Evolutionary conservation across 2,113 vertebrate species (phyloP).

Genomic region (Chionodraco myersi): DNA sequence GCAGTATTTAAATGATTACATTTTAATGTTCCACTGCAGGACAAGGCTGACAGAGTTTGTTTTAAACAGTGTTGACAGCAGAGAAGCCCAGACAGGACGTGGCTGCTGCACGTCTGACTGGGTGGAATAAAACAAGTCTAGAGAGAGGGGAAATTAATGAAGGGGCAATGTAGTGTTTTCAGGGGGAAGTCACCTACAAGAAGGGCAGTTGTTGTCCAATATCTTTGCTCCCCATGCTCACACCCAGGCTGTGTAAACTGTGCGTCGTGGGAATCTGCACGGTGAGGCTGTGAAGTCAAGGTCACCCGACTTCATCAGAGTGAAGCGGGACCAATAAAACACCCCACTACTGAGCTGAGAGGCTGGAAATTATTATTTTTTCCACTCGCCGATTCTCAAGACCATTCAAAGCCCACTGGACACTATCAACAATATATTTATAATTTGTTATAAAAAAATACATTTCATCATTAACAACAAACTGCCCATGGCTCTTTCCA

Average conservation of each 20-base stretch:
- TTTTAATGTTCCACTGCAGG: constrained; percentile 32
- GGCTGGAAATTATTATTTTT: constrained; percentile 42
- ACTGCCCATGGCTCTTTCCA: too few relatives aligned
- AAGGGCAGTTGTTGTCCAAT: constrained; percentile 28
- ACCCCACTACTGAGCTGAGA: constrained; percentile 15
- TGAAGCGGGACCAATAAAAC: constrained; percentile 63
- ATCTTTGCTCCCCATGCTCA: background rate
- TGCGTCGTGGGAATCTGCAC: constrained; percentile 34
- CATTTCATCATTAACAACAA: background rate
- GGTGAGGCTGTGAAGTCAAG: constrained; percentile 48
- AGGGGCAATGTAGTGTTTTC: constrained; percentile 12
- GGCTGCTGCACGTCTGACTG: constrained; percentile 13
- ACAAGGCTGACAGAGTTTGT: constrained; percentile 32
- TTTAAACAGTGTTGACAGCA: constrained; percentile 32
- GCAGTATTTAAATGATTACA: constrained; percentile 53
- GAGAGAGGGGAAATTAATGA: constrained; percentile 36
- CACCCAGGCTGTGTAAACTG: constrained; percentile 4
- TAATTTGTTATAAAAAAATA: too few relatives aligned
- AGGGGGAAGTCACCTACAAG: constrained; percentile 39
- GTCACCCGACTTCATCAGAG: constrained; percentile 44
- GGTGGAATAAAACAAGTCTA: constrained; percentile 12
- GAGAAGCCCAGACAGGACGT: constrained; percentile 2
- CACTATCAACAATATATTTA: background rate
- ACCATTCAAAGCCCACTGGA: constrained; percentile 20
- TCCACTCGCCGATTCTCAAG: constrained; percentile 6